Percentiles rank a stretch among this genome's conserved stretches.
Conservation (phyloP, 2,113 vertebrate species). For the Oreochromis tanganicae region DNA sequence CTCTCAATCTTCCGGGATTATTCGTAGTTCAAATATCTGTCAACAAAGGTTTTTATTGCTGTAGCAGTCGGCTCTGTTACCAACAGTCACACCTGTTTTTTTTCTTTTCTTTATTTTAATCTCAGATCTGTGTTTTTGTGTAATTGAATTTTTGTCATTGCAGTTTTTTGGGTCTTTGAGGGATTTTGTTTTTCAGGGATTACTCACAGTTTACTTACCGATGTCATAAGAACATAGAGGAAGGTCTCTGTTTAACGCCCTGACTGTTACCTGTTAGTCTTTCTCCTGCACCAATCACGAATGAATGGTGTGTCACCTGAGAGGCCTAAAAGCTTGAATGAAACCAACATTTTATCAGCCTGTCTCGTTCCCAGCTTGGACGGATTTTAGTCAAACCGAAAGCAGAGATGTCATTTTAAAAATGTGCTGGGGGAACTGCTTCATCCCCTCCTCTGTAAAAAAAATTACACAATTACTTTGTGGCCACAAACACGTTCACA, state of each 20-base stretch:
- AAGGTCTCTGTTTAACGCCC: background rate
- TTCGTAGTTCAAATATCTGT: background rate
- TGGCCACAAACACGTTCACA: background rate
- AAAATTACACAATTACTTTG: background rate
- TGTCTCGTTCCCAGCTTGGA: background rate
- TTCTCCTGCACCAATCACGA: background rate
- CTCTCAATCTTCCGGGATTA: background rate
- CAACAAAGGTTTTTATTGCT: background rate
- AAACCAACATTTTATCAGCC: background rate
- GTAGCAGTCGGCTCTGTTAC: background rate
- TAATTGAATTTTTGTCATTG: background rate
- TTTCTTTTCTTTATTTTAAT: background rate
- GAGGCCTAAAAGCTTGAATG: background rate
- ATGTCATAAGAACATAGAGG: background rate
- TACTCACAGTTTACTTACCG: background rate
- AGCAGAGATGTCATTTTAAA: background rate
- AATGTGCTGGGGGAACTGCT: background rate
- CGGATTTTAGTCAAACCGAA: background rate
- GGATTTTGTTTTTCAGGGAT: background rate
- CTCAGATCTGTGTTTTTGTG: background rate
- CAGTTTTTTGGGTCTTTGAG: background rate
- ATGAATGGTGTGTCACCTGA: background rate
- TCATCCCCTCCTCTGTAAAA: background rate
- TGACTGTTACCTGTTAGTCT: background rate
- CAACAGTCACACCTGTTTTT: background rate